Base-by-base conservation (phyloP, 2,797 vertebrate species). In the Enteromius anoplus region DNA sequence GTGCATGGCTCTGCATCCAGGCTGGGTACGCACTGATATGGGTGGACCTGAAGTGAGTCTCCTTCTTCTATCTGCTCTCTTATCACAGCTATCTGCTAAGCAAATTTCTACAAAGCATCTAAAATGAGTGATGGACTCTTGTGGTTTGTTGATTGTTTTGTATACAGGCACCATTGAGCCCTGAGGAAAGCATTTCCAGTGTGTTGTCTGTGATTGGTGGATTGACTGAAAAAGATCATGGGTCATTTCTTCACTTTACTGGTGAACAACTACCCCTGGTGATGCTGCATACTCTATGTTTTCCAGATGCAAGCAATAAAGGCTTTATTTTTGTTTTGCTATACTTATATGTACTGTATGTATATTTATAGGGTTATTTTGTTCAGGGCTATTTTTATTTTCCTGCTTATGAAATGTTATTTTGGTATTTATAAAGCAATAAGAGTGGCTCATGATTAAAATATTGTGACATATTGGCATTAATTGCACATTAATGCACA, bases 21-120 rank as follows among this genome's bases (percentile, higher is more conserved):
- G 95, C 75, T 95, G 95, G 95, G 93, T 96, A 19, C 92, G 94
- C 69, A 96, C 94, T 2, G 93, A 96, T 86, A 95, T 95, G 95
- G 95, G 95, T 0, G 95, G 95, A 0, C 86, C 90, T n/a, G 65
- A 94, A 93, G 95, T 95, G 87, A 91, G 89, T 0, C 11, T 23
- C 23, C 26, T n/a, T 51, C n/a, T 72, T 9, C 23, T 14, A 14
- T 42, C 37, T 9, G 14, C 21, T 45, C 14, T 53, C 26, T 32
- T 5, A 14, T 11, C 3, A 45, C 2, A 32, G n/a, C 37, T 34
- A 17, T 69, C 14, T 40, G 21, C 17, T 1, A 15, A 4, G 10
- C 17, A 58, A 70, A 80, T 14, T 34, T 32, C 14, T 21, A 58
- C 51, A n/a, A 19, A 19, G 10, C 2, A 1, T 29, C 17, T 37